A percentile compares a stretch with the other conserved stretches of the same genome.
phyloP scores from a whole-genome alignment of 2,797 vertebrate genomes.

The Eospalax fontanierii region DNA sequence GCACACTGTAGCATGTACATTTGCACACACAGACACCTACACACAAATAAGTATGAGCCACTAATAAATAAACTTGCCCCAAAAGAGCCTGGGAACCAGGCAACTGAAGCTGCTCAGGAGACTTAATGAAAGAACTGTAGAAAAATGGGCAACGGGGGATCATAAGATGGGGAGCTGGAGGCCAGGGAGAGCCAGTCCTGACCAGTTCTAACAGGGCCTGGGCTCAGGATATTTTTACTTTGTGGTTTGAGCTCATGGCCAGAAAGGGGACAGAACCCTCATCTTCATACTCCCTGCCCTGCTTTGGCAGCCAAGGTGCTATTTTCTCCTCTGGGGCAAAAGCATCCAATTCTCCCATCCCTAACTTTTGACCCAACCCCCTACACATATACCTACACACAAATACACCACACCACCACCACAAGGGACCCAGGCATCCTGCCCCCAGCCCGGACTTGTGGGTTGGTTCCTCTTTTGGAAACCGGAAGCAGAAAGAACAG shows the following conservation, averaged over 20 bases:
- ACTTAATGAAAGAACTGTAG: conserved; percentile 24
- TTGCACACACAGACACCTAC: neutral
- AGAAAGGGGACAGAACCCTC: conserved; percentile 75
- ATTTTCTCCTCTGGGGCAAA: conserved; percentile 77
- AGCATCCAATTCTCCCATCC: conserved; percentile 47
- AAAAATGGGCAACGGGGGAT: neutral
- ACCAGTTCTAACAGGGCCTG: conserved; percentile 81
- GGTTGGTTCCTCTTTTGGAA: conserved; percentile 82
- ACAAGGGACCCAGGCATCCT: conserved; percentile 73
- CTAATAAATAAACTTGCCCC: neutral
- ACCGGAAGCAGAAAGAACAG: conserved; percentile 74
- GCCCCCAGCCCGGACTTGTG: conserved; percentile 74
- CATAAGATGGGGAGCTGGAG: conserved; percentile 14
- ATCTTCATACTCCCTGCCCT: conserved; percentile 54
- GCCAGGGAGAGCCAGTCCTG: conserved; percentile 76
- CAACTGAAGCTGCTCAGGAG: conserved; percentile 17
- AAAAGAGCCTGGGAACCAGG: neutral
- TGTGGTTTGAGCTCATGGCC: conserved; percentile 86
- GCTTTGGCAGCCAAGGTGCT: conserved; percentile 71
- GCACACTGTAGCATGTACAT: neutral
- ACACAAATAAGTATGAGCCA: neutral
- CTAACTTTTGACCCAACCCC: conserved; percentile 26
- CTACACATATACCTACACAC: neutral
- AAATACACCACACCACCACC: neutral
- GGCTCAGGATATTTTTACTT: conserved; percentile 85